A percentile compares a stretch with the other conserved stretches of the same genome.
These are phyloP conservation scores for Eurois occulta DNA, from an alignment of 2,888 invertebrate species.

Conservation along the genomic window DNA sequence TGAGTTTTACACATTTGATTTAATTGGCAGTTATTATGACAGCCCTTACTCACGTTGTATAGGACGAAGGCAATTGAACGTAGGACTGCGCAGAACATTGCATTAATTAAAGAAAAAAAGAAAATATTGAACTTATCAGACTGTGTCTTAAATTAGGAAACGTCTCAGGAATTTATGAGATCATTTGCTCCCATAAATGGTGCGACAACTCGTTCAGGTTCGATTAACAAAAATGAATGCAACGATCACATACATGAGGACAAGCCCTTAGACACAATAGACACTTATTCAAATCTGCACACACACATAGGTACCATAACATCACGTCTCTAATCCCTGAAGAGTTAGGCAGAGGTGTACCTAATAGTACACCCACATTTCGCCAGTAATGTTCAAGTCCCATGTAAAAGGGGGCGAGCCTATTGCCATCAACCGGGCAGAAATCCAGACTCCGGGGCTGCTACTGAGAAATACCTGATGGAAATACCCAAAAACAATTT, in stretches of 20 bases:
- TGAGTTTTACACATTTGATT: conserved; percentile 12
- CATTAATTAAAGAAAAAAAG: not conserved
- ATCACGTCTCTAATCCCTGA: not conserved
- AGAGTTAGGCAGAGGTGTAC: not conserved
- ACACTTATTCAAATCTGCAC: not conserved
- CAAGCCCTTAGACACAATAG: not conserved
- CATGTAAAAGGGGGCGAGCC: too few species aligned
- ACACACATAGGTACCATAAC: too few species aligned
- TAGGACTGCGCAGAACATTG: not conserved
- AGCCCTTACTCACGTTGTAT: not conserved
- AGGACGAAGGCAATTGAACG: too few species aligned
- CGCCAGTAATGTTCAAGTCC: too few species aligned
- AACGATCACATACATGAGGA: not conserved
- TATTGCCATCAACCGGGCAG: not conserved
- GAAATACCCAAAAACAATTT: not conserved
- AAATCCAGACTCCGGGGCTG: not conserved
- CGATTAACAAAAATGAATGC: not conserved
- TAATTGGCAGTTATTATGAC: not conserved
- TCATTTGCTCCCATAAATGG: not conserved
- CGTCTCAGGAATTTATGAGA: not conserved
- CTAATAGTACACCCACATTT: too few species aligned
- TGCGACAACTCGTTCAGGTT: not conserved
- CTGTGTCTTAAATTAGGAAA: not conserved
- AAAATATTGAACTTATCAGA: not conserved
- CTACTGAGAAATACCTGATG: not conserved